A percentile compares a stretch with the other conserved stretches of the same genome.
Conservation (phyloP, 2,888 invertebrate species). For the Linnaemya vulpina region DNA sequence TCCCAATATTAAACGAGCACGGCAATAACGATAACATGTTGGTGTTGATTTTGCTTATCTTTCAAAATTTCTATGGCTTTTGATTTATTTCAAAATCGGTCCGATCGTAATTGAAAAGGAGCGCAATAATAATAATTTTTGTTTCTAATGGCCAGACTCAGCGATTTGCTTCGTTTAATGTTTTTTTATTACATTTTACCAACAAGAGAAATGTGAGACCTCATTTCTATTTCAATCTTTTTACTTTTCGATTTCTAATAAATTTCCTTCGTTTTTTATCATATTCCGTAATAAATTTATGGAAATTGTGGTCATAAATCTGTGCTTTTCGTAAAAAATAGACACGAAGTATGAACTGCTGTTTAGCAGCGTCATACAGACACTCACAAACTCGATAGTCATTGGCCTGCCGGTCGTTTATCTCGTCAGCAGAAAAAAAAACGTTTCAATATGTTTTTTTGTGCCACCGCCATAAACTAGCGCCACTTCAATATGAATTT, state of each 20-base stretch:
- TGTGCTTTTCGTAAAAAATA: constrained; percentile 15
- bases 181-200: background rate
- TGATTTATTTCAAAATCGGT: too few relatives aligned
- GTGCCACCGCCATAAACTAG: background rate
- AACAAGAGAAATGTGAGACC: background rate
- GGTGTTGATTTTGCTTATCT: too few relatives aligned
- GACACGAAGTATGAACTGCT: constrained; percentile 35
- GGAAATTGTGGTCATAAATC: constrained; percentile 54
- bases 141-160: too few relatives aligned
- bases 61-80: too few relatives aligned
- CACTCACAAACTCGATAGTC: constrained; percentile 25
- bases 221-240: background rate
- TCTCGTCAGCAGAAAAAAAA: constrained; percentile 22
- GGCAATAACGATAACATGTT: too few relatives aligned
- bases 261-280: constrained; percentile 42
- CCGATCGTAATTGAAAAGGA: too few relatives aligned
- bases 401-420: constrained; percentile 47
- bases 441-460: background rate
- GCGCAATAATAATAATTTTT: background rate
- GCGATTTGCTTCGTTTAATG: background rate
- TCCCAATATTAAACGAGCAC: too few relatives aligned
- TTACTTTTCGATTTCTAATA: constrained; percentile 45
- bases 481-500: background rate
- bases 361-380: constrained; percentile 13
- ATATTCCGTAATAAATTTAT: constrained; percentile 43